Percentiles rank a stretch among this genome's conserved stretches.
phyloP scores from a whole-genome alignment of 2,888 invertebrate species.

The Xestia rhomboidea region DNA sequence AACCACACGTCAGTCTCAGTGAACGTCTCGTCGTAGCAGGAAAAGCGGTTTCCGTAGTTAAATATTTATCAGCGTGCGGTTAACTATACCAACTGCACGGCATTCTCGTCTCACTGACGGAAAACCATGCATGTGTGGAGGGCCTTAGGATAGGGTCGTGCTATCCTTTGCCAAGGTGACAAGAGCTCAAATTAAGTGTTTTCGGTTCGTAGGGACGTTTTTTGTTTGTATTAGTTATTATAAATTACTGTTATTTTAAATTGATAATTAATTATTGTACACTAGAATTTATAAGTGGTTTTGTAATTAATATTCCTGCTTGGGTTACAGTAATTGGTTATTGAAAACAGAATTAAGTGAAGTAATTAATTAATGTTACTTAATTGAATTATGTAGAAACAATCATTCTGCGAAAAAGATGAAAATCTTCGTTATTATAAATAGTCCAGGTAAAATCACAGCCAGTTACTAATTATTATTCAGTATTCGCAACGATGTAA shows the following conservation, averaged over 20 bases:
- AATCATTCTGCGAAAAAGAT: background rate
- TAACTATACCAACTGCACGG: background rate
- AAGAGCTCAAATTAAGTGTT: background rate
- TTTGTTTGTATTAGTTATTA: background rate
- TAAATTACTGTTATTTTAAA: background rate
- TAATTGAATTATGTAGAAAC: background rate
- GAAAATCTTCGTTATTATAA: background rate
- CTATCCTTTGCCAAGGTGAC: background rate
- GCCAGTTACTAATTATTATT: background rate
- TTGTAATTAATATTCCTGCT: conserved; percentile 4
- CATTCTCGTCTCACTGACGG: background rate
- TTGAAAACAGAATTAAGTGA: background rate
- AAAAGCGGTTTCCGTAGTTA: background rate
- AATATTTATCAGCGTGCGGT: background rate
- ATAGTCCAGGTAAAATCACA: background rate
- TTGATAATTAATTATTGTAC: background rate
- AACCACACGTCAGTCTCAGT: background rate
- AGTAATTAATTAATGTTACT: background rate
- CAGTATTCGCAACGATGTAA: background rate
- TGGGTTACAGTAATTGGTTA: conserved; percentile 5
- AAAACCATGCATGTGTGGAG: background rate
- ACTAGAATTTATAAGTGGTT: background rate
- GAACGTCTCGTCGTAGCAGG: background rate
- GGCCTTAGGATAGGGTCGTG: no score
- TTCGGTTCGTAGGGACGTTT: background rate